Percentiles rank a stretch among this genome's conserved stretches.
Evolutionary conservation across 1,140 invertebrate species (phyloP).

Genomic region (Linepithema humile): DNA sequence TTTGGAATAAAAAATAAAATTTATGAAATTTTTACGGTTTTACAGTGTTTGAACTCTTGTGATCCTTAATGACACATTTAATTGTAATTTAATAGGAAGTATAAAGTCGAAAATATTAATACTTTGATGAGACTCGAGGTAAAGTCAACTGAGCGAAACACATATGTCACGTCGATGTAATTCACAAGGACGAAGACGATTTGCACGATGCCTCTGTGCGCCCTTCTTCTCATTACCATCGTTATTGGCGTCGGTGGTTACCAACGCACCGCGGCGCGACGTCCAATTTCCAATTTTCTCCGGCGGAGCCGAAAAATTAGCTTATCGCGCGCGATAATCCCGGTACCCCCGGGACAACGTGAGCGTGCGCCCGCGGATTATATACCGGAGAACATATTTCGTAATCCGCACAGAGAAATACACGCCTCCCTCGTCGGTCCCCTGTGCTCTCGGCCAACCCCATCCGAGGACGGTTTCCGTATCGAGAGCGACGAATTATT

Average conservation of each 20-base stretch:
- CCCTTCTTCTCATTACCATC: slow-evolving; percentile 63
- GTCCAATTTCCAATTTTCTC: slow-evolving; percentile 65
- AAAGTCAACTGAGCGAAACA: too few species aligned
- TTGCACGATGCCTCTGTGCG: not conserved
- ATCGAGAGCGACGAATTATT: slow-evolving; percentile 78
- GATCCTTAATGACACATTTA: too few species aligned
- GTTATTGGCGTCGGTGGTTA: slow-evolving; percentile 59
- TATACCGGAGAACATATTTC: slow-evolving; percentile 80
- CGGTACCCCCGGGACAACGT: slow-evolving; percentile 69
- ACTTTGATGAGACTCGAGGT: not conserved
- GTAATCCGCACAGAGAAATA: slow-evolving; percentile 79
- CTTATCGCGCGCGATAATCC: slow-evolving; percentile 82
- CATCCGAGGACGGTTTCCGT: not conserved
- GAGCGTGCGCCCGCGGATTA: slow-evolving; percentile 78
- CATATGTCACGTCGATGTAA: too few species aligned
- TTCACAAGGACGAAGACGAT: slow-evolving; percentile 2
- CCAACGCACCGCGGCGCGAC: slow-evolving; percentile 49
- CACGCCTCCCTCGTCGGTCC: not conserved
- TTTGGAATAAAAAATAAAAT: too few species aligned
- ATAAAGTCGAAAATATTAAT: not conserved
- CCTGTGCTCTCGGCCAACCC: slow-evolving; percentile 38
- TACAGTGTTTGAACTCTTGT: too few species aligned
- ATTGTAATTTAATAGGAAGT: not conserved
- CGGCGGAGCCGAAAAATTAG: slow-evolving; percentile 76
- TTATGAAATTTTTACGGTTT: too few species aligned